Evolutionary conservation across 1,140 invertebrate genomes (phyloP).

Genomic region (Meloidogyne hapla): DNA sequence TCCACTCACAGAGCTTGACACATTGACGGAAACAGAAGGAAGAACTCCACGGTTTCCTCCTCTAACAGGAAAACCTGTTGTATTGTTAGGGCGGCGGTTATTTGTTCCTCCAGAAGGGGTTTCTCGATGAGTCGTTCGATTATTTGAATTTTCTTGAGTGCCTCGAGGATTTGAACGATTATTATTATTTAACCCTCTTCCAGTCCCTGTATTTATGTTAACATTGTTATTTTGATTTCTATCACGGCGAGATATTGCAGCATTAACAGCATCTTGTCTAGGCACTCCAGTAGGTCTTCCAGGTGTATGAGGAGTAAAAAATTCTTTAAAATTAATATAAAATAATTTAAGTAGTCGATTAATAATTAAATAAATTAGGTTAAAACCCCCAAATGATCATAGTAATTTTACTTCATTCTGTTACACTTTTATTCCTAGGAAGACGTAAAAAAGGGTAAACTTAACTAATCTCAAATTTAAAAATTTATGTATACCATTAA

Average conservation of each 20-base stretch:
- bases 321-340: not conserved
- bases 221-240: not conserved
- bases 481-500: no score
- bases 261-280: not conserved
- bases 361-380: no score
- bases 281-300: not conserved
- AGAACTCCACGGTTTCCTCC: not conserved
- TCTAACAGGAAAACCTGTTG: no score
- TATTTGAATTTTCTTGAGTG: not conserved
- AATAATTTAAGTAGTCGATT: no score
- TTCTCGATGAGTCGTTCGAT: not conserved
- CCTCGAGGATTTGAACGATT: not conserved
- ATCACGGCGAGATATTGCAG: not conserved
- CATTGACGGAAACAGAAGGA: not conserved
- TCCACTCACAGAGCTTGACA: not conserved
- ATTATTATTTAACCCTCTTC: not conserved
- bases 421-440: no score
- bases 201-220: not conserved
- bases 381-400: no score
- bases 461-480: no score
- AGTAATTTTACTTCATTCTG: no score
- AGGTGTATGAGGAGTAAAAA: not conserved
- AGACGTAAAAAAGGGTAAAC: no score
- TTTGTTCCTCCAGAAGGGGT: not conserved
- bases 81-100: no score